Percentiles rank a stretch among this genome's conserved stretches.
Conservation (phyloP, 2,888 invertebrate species). For the Tipula unca region DNA sequence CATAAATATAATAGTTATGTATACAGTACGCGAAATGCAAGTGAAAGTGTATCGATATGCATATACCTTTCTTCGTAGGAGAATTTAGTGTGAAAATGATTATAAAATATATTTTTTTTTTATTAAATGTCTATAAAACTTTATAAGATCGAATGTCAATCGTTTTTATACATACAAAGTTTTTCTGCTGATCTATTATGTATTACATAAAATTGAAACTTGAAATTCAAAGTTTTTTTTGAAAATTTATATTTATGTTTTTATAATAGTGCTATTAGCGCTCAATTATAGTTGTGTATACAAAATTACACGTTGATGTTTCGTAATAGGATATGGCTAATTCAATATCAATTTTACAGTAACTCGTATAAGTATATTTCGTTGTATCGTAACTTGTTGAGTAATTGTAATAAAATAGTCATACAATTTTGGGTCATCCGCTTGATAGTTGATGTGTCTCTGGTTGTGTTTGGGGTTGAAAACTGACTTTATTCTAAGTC, state of each 20-base stretch:
- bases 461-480: too few species aligned
- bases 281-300: not conserved
- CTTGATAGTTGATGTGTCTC: too few species aligned
- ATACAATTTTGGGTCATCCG: too few species aligned
- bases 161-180: too few species aligned
- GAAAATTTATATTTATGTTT: too few species aligned
- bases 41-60: not conserved
- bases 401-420: not conserved
- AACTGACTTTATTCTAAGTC: too few species aligned
- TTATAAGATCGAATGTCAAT: not conserved
- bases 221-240: not conserved
- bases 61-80: not conserved
- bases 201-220: conserved; percentile 8
- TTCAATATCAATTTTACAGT: not conserved
- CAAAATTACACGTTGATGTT: not conserved
- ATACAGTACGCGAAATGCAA: not conserved
- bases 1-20: not conserved
- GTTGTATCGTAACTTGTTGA: not conserved
- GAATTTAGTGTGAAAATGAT: not conserved
- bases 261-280: not conserved
- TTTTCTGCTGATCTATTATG: not conserved
- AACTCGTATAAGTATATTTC: too few species aligned
- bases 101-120: not conserved
- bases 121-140: not conserved
- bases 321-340: not conserved